Evolutionary conservation across 1,140 invertebrate genomes (phyloP).

Genomic region (Aphaenogaster ashmeadi): DNA sequence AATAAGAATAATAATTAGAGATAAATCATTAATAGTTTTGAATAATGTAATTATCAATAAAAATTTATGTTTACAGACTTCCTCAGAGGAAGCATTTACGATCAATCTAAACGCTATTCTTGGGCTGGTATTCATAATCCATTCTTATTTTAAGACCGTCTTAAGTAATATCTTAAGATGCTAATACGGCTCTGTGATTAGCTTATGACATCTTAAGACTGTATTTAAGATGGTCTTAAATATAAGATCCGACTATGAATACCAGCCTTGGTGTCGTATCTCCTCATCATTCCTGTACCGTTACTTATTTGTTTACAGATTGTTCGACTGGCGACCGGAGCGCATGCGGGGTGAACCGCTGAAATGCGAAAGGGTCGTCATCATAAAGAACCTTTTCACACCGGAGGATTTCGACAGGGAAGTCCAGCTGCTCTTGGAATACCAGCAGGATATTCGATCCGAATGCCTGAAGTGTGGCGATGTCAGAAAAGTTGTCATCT

Average conservation of each 20-base stretch:
- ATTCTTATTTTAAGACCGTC: no score
- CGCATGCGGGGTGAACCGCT: slow-evolving; percentile 93
- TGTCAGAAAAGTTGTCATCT: slow-evolving; percentile 96
- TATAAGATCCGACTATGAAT: no score
- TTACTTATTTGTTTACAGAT: slow-evolving; percentile 85
- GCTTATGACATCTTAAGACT: no score
- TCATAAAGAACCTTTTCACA: slow-evolving; percentile 98
- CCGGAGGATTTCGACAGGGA: slow-evolving; percentile 96
- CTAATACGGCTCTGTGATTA: no score
- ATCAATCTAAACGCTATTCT: not conserved
- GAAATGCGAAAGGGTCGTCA: slow-evolving; percentile 96
- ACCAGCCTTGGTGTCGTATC: not conserved
- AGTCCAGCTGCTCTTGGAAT: slow-evolving; percentile 95
- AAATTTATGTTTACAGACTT: not conserved
- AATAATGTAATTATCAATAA: not conserved
- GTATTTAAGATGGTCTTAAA: no score
- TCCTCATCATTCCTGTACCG: not conserved
- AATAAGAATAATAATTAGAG: not conserved
- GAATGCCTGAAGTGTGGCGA: slow-evolving; percentile 97
- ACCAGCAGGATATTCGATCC: slow-evolving; percentile 95
- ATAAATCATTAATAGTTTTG: slow-evolving; percentile 1
- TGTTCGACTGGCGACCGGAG: slow-evolving; percentile 99
- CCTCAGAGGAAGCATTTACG: not conserved
- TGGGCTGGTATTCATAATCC: no score
- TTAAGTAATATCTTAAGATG: no score